These are phyloP conservation scores for Drosophila repletoides DNA, from an alignment of 1,140 invertebrate species.

Conservation along the genomic window DNA sequence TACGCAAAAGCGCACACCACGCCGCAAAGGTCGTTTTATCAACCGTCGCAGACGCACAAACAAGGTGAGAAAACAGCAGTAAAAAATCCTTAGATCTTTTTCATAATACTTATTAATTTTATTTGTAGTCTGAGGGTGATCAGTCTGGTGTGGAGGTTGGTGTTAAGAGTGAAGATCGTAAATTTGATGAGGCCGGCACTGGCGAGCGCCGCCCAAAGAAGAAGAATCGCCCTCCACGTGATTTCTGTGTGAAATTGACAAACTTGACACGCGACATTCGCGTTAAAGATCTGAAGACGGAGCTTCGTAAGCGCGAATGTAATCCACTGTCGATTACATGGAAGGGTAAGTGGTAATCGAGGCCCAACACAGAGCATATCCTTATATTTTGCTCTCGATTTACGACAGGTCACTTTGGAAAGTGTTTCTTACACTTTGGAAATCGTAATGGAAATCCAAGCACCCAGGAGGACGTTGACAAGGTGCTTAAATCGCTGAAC, in stretches of 20 bases:
- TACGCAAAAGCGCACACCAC: conserved; percentile 66
- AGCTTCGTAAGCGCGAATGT: conserved; percentile 84
- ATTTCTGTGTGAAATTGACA: conserved; percentile 85
- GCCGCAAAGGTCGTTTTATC: conserved; percentile 68
- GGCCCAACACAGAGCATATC: too few relatives aligned
- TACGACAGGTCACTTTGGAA: conserved; percentile 84
- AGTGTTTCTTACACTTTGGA: conserved; percentile 85
- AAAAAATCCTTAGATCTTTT: neutral
- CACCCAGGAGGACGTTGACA: conserved; percentile 83
- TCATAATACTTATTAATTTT: neutral
- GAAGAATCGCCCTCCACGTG: conserved; percentile 68
- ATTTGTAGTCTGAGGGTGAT: conserved; percentile 74
- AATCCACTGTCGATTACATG: conserved; percentile 86
- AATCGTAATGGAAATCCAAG: conserved; percentile 83
- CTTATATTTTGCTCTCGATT: too few relatives aligned
- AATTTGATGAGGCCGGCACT: conserved; percentile 56
- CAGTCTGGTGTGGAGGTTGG: conserved; percentile 76
- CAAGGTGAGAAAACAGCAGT: conserved; percentile 43
- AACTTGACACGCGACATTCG: conserved; percentile 85
- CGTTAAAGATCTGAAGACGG: conserved; percentile 85
- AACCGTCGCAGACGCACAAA: conserved; percentile 76
- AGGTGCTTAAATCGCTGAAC: conserved; percentile 84
- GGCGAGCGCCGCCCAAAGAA: conserved; percentile 61
- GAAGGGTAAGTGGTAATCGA: conserved; percentile 69
- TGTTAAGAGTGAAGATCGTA: conserved; percentile 76